Evolutionary conservation across 1,140 invertebrate genomes (phyloP).

Genomic region (Pygmarrhopalites habei): DNA sequence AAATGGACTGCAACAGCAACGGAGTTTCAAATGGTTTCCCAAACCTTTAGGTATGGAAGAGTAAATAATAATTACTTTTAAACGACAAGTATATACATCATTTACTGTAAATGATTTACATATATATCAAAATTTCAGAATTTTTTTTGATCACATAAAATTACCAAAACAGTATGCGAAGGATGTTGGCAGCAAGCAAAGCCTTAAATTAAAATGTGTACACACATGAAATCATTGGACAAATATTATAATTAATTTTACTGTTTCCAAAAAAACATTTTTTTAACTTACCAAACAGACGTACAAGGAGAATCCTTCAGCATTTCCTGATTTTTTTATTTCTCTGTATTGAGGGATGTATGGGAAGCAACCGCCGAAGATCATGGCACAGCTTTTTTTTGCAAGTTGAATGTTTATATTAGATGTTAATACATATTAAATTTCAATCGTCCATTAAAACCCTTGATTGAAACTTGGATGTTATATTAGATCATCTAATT

Average conservation of each 20-base stretch:
- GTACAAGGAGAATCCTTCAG: slow-evolving; percentile 92
- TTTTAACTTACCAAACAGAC: slow-evolving; percentile 64
- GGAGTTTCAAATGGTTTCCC: slow-evolving; percentile 92
- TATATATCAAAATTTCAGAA: neutral
- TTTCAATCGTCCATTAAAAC: too few relatives aligned
- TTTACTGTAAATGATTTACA: slow-evolving; percentile 10
- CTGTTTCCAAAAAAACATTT: neutral
- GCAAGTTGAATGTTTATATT: too few relatives aligned
- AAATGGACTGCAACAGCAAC: slow-evolving; percentile 88
- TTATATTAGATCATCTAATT: too few relatives aligned
- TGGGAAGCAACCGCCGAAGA: slow-evolving; percentile 79
- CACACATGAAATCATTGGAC: neutral
- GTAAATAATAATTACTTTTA: slow-evolving; percentile 21
- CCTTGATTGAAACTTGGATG: too few relatives aligned
- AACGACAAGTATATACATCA: neutral
- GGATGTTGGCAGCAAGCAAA: slow-evolving; percentile 87
- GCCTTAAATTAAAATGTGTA: slow-evolving; percentile 45
- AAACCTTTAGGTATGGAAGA: slow-evolving; percentile 76
- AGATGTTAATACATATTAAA: too few relatives aligned
- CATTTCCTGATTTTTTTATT: slow-evolving; percentile 80
- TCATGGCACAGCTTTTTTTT: slow-evolving; percentile 65
- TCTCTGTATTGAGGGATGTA: slow-evolving; percentile 91
- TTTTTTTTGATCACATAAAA: too few relatives aligned
- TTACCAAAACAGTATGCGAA: slow-evolving; percentile 96
- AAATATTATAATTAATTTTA: neutral